Conservation (phyloP, 2,888 invertebrate genomes). For the Melitaea athalia region DNA sequence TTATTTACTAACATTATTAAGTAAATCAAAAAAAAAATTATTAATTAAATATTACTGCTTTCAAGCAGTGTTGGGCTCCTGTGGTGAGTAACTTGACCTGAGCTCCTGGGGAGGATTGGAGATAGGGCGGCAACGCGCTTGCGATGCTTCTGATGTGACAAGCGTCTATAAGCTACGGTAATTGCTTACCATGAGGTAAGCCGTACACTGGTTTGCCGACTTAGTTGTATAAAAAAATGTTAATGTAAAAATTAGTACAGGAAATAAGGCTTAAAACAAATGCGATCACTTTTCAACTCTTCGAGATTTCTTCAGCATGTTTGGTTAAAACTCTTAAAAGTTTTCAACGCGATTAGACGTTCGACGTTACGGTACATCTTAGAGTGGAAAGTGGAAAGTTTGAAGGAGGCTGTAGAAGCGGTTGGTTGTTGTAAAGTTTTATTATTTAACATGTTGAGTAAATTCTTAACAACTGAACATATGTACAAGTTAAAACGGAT, state of each 20-base stretch:
- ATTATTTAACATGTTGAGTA: constrained; percentile 10
- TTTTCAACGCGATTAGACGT: constrained; percentile 34
- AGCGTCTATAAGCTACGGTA: no score
- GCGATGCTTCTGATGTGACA: no score
- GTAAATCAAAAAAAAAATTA: no score
- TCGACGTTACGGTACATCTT: constrained; percentile 21
- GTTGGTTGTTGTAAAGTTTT: constrained; percentile 13
- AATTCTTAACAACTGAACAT: neutral
- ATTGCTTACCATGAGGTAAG: no score
- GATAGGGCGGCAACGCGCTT: no score
- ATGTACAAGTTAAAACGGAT: neutral
- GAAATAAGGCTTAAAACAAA: constrained; percentile 11
- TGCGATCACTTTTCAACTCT: constrained; percentile 17
- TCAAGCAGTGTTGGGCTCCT: no score
- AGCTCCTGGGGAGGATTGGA: no score
- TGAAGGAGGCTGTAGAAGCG: constrained; percentile 19
- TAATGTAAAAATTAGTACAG: neutral
- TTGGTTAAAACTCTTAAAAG: constrained; percentile 26
- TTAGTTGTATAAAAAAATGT: neutral
- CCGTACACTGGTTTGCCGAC: no score
- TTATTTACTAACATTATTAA: no score
- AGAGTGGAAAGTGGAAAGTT: constrained; percentile 31
- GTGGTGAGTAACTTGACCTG: no score
- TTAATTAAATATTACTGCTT: no score
- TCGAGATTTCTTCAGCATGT: constrained; percentile 23